These are phyloP conservation scores for Lepas anatifera DNA, from an alignment of 2,888 invertebrate species.

Conservation along the genomic window DNA sequence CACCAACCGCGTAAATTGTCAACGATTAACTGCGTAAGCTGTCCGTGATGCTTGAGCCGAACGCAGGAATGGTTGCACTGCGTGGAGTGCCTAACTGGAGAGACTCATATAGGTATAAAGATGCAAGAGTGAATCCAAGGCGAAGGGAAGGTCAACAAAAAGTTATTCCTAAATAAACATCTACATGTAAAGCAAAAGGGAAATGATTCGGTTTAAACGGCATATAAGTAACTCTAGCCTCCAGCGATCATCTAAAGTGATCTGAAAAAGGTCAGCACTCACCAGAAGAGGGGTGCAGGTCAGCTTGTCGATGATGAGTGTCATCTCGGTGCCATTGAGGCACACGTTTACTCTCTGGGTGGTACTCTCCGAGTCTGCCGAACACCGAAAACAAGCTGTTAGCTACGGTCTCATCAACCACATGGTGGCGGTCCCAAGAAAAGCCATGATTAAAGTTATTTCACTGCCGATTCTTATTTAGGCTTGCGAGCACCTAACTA, in stretches of 20 bases:
- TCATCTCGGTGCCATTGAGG: neutral
- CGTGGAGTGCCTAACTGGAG: too few species aligned
- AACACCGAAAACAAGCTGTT: too few species aligned
- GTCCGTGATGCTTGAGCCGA: too few species aligned
- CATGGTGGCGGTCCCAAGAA: too few species aligned
- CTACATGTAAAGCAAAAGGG: neutral
- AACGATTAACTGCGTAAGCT: too few species aligned
- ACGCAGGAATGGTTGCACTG: too few species aligned
- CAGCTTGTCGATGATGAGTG: neutral
- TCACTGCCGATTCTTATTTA: too few species aligned
- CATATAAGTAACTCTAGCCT: neutral
- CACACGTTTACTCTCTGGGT: neutral
- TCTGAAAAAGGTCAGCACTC: neutral
- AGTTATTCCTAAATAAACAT: neutral
- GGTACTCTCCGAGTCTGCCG: neutral
- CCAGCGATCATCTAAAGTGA: neutral
- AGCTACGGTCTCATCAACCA: too few species aligned
- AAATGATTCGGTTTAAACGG: neutral
- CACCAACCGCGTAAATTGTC: too few species aligned
- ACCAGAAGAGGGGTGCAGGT: neutral
- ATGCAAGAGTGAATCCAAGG: neutral
- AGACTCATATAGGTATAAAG: neutral
- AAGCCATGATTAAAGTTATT: too few species aligned
- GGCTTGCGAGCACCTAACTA: too few species aligned
- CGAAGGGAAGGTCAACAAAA: neutral